Conservation (phyloP, 2,888 invertebrate species). For the Zhengitettix transpicula region DNA sequence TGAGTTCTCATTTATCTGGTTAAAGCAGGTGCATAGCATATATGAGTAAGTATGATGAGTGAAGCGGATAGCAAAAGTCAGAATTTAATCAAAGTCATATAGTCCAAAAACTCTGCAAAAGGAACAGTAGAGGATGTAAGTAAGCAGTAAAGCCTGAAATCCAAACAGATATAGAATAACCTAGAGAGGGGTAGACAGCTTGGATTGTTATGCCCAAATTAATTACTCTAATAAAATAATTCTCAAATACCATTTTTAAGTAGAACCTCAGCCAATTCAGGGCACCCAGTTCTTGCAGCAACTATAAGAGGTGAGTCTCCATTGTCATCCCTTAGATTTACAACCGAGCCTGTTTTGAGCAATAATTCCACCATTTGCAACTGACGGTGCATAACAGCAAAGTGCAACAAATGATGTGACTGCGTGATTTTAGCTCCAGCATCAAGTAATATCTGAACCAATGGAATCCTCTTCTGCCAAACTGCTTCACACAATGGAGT, state of each 20-base stretch:
- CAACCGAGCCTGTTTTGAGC: conserved; percentile 35
- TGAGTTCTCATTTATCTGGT: no score
- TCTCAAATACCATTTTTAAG: conserved; percentile 33
- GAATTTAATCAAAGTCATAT: no score
- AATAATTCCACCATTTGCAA: conserved; percentile 38
- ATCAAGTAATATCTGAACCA: conserved; percentile 39
- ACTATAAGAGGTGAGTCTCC: conserved; percentile 53
- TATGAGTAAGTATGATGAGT: no score
- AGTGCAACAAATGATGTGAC: conserved; percentile 50
- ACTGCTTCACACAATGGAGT: conserved; percentile 57
- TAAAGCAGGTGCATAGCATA: no score
- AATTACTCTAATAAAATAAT: conserved; percentile 6
- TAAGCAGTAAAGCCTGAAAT: no score
- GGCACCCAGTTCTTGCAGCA: conserved; percentile 33
- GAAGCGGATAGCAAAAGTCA: no score
- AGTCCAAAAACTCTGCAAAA: no score
- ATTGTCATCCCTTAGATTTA: conserved; percentile 44
- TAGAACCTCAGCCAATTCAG: conserved; percentile 33
- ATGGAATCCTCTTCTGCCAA: conserved; percentile 39
- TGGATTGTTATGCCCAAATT: neutral
- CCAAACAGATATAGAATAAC: no score
- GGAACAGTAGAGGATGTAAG: no score
- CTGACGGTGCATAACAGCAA: conserved; percentile 45
- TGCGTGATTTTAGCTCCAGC: conserved; percentile 53
- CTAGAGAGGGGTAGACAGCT: no score